These are phyloP conservation scores for Mamestra brassicae DNA, from an alignment of 2,888 invertebrate genomes.

Conservation along the genomic window DNA sequence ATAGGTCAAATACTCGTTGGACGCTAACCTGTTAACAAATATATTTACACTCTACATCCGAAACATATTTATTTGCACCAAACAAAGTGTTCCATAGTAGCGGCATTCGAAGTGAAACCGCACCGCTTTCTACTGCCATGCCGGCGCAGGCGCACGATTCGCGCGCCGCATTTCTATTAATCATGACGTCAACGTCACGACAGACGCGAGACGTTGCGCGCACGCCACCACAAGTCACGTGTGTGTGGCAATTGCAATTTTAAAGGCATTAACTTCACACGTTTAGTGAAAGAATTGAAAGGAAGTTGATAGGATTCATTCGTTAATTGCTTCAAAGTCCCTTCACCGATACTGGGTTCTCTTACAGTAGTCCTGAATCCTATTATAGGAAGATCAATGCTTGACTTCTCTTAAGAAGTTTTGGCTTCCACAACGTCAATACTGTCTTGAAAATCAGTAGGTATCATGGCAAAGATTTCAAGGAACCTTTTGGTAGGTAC, in stretches of 20 bases:
- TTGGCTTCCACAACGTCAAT: background rate
- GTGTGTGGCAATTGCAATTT: slow-evolving; percentile 58
- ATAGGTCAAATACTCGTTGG: no score
- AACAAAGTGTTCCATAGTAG: slow-evolving; percentile 50
- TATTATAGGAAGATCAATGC: background rate
- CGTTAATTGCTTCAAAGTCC: background rate
- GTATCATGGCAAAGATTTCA: background rate
- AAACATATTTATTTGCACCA: slow-evolving; percentile 4
- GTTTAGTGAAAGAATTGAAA: slow-evolving; percentile 34
- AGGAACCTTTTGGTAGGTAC: background rate
- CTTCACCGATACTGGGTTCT: background rate
- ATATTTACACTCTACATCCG: background rate
- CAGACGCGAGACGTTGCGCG: slow-evolving; percentile 63
- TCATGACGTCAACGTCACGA: slow-evolving; percentile 78
- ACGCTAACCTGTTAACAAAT: no score
- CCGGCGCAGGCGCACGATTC: slow-evolving; percentile 75
- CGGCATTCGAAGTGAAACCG: slow-evolving; percentile 73
- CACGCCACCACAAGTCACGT: slow-evolving; percentile 64
- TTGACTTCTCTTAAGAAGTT: background rate
- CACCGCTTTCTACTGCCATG: slow-evolving; percentile 75
- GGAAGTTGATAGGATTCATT: background rate
- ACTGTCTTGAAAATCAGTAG: no score
- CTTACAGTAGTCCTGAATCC: background rate
- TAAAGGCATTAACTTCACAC: slow-evolving; percentile 38
- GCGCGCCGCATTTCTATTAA: slow-evolving; percentile 77